Evolutionary conservation across 2,888 invertebrate genomes (phyloP), one percentile per base, ranked within the genome.

Genomic region (Agrenia bidenticulata): DNA sequence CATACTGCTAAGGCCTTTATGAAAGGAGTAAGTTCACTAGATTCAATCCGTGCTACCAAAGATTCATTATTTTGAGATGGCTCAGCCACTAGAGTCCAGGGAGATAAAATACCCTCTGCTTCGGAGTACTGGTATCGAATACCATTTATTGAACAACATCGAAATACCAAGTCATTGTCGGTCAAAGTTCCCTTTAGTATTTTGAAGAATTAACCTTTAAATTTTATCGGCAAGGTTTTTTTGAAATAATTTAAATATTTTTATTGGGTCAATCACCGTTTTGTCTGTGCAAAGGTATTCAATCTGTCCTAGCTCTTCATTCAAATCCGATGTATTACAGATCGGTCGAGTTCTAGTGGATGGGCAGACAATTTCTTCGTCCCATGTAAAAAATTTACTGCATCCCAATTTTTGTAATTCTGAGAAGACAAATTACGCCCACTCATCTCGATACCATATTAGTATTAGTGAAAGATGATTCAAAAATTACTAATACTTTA

Each of bases 101-200:
- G 5, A 5, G 45, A 5, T 21, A 51, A 23, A 51, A 5, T 23
- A 13, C 51, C 24, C 5, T 49, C 49, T 17, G 5, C 21, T 17
- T 88, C 58, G 11, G 13, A 23, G 58, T 58, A 88, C 70, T 85
- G 82, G 73, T 86, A 89, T 7, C 83, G 77, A 1, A 78, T 79
- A 0, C 88, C 89, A 57, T 82, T 83, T 19, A 90, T 84, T 1
- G 87, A 88, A 76, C 90, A 85, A 78, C 92, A 90, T 79, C 95
- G 95, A 78, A 98, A 92, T 0, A 95, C 90, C 98, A 99, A 98
- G 78, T 95, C 95, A 80, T 99, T 99, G 81, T 97, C 95, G 0
- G 99, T 99, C 24, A 99, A 83, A 0, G 99, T 99, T 17, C 99
- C 99, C n/a, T n/a, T n/a, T n/a, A n/a, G n/a, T 5, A 26, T 53